Base-by-base conservation (phyloP, 2,888 invertebrate species). In the Eupsilia transversa region DNA sequence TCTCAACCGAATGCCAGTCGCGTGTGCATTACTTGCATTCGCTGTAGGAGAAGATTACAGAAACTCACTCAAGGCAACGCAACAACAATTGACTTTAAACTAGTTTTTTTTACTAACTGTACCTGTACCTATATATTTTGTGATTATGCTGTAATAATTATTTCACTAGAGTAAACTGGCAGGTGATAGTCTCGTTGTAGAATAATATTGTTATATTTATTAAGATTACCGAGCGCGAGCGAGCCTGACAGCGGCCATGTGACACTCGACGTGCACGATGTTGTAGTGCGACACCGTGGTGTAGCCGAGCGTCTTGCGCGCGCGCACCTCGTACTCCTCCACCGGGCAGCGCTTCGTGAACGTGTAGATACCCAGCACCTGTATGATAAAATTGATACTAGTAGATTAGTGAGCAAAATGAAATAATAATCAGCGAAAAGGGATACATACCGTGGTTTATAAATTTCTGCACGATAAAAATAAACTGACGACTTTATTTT, bases 251-350 rank as follows among this genome's bases (percentile, higher is more conserved):
- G 99, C 99, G 1, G 99, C 98, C 97, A 99, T 99, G 94, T 99
- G 99, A 91, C 99, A 99, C 94, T 99, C 99, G 6, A 99, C 98
- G 94, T 99, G 99, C 41, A 99, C 99, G 54, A 99, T 98, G 96
- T 99, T 99, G 96, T 99, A 99, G 96, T 99, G 99, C 23, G 99
- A 99, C 52, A 99, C 99, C 0, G 99, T 99, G 67, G 98, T 98
- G 94, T 99, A 99, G 72, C 98, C 98, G 46, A 98, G 97, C 33
- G 98, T 98, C 95, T 99, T 99, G 83, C 99, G 97, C 56, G 98
- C 97, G 91, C 99, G 99, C 82, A 97, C 97, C 94, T 99, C 99
- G 92, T 97, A 98, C 91, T 99, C 99, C 86, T 99, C 99, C 57
- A 99, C 98, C 89, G 98, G 98, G 88, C 98, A 99, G 30, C 99